These are phyloP conservation scores for Chondrilla cf. caribensis DNA, from an alignment of 37 sponge, comb jelly and placozoan species.

Conservation along the genomic window DNA sequence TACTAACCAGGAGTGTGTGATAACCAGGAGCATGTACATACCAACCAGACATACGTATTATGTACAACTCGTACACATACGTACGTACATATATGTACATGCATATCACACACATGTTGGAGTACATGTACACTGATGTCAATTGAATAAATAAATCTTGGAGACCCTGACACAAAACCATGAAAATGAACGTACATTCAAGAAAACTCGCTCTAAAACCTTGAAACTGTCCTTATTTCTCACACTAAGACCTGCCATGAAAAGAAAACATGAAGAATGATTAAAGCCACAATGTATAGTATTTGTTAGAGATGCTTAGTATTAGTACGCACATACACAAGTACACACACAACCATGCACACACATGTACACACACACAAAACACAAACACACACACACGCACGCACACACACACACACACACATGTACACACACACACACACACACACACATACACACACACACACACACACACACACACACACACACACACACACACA, in stretches of 20 bases:
- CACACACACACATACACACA: slow-evolving; percentile 23
- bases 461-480: slow-evolving; percentile 1
- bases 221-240: slow-evolving; percentile 68
- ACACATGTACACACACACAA: neutral
- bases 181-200: slow-evolving; percentile 30
- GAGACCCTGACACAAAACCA: no score
- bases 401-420: neutral
- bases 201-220: slow-evolving; percentile 55
- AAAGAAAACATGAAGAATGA: neutral
- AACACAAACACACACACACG: neutral
- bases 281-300: no score
- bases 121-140: no score
- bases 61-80: no score
- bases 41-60: no score
- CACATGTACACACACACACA: slow-evolving; percentile 23
- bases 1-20: no score
- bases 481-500: neutral
- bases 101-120: no score
- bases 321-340: slow-evolving; percentile 36
- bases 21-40: no score
- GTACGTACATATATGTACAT: no score
- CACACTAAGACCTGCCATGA: slow-evolving; percentile 45
- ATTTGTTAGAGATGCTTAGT: no score
- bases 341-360: slow-evolving; percentile 29
- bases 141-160: neutral